Base-by-base conservation (phyloP, 1,140 invertebrate species). In the Drosophila erecta region DNA sequence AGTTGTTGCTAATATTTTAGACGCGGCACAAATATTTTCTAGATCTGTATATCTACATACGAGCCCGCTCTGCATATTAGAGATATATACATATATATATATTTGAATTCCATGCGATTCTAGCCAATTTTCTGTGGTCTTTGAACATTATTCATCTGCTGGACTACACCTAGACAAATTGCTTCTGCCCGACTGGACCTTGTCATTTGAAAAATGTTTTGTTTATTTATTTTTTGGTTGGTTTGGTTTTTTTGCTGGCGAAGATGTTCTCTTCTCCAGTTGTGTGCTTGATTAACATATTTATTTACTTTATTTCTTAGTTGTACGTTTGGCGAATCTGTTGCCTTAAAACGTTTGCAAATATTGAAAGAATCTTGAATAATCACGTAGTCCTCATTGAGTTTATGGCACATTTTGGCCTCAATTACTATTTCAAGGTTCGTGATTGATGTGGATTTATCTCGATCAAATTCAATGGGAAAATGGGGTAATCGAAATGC, bases 1-100 rank as follows among this genome's bases (percentile, higher is more conserved):
- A 86, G 83, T 87, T 87, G 81, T 78, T 78, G 83, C 61, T 80
- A 69, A 81, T 78, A 78, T 86, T 86, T 73, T 64, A 49, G 83
- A 60, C 24, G 56, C 65, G 60, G 77, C 77, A 81, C 81, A 86
- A 50, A 81, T 58, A 67, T 71, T 61, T 57, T 40, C 41, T 65
- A 62, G 46, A 47, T 60, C 20, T 62, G 38, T 59, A 58, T 49
- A 44, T 60, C 44, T 58, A 60, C 46, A 49, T 58, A 54, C 17
- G 17, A 17, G 17, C 1, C 55, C 20, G 20, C 17, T 12, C 22
- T 17, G 44, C 15, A 66, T 66, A 27, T 55, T 54, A 24, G 17
- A 17, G n/a, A 64, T 51, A 60, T 64, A 58, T 57, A 61, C 22
- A 24, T 43, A 35, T 64, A 61, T 54, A 64, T 43, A 24, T 44